phyloP scores from a whole-genome alignment of 2,113 vertebrate genomes.

The Eretmochelys imbricata region DNA sequence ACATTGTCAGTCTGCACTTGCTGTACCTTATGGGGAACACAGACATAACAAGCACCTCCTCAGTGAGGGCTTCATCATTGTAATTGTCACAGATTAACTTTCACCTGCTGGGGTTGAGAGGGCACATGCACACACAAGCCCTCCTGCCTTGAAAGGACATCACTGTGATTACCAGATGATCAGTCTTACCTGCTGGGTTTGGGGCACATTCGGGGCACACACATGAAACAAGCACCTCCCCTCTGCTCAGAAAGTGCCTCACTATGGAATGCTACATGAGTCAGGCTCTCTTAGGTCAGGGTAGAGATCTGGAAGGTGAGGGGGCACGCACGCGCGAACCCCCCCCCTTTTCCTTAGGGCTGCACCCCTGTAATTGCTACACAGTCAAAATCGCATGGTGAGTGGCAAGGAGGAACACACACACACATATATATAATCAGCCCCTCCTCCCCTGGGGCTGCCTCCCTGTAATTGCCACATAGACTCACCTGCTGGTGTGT shows the following conservation, averaged over 20 bases:
- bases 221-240: rapidly evolving
- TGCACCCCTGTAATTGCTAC: background rate
- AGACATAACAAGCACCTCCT: slow-evolving; percentile 43
- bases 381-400: background rate
- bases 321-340: too few relatives aligned
- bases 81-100: slow-evolving; percentile 57
- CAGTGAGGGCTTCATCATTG: slow-evolving; percentile 5
- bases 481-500: background rate
- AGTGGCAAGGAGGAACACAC: background rate
- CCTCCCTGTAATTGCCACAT: rapidly evolving
- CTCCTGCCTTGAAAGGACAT: background rate
- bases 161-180: background rate
- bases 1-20: slow-evolving; percentile 18
- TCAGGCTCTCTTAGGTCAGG: background rate
- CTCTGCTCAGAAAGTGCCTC: background rate
- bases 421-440: background rate
- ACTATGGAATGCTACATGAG: background rate
- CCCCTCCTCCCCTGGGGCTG: slow-evolving; percentile 22
- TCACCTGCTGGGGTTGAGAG: slow-evolving; percentile 24
- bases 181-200: slow-evolving; percentile 39
- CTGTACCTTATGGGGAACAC: slow-evolving; percentile 15
- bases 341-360: background rate
- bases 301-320: background rate
- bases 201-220: background rate
- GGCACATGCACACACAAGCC: background rate